Percentiles rank a stretch among this genome's conserved stretches.
Evolutionary conservation across 2,113 vertebrate genomes (phyloP).

Genomic region (Vanacampus margaritifer): DNA sequence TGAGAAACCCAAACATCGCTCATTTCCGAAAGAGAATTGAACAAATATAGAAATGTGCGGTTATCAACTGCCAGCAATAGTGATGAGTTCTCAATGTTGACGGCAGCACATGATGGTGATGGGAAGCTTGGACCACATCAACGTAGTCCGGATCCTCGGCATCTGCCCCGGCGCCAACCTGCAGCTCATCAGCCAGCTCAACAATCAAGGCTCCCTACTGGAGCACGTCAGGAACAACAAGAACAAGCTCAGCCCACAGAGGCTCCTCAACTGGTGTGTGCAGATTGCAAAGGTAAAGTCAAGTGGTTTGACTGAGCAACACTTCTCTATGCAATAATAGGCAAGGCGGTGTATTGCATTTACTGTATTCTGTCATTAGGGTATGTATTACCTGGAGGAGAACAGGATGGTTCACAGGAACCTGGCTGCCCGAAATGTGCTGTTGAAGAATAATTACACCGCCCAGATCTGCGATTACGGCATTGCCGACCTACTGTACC

Average conservation of each 20-base stretch:
- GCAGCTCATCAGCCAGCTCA: slow-evolving; percentile 85
- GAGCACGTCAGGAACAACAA: slow-evolving; percentile 82
- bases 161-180: slow-evolving; percentile 84
- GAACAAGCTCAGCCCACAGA: slow-evolving; percentile 77
- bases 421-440: slow-evolving; percentile 79
- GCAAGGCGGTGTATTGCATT: neutral
- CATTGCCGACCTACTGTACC: slow-evolving; percentile 85
- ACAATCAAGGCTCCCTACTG: slow-evolving; percentile 83
- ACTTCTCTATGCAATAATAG: neutral
- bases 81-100: neutral
- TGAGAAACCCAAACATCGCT: slow-evolving; percentile 58
- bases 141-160: slow-evolving; percentile 83
- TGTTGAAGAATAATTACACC: slow-evolving; percentile 82
- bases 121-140: slow-evolving; percentile 84
- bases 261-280: slow-evolving; percentile 95
- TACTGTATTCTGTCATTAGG: slow-evolving; percentile 64
- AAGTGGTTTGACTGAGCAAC: neutral
- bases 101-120: slow-evolving; percentile 85
- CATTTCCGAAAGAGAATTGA: neutral
- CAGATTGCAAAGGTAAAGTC: slow-evolving; percentile 89
- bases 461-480: slow-evolving; percentile 92
- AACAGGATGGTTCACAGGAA: slow-evolving; percentile 91
- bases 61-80: neutral
- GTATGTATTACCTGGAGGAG: slow-evolving; percentile 95
- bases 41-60: neutral